Conservation (phyloP, 2,797 vertebrate species). For the Phoeniculus purpureus region DNA sequence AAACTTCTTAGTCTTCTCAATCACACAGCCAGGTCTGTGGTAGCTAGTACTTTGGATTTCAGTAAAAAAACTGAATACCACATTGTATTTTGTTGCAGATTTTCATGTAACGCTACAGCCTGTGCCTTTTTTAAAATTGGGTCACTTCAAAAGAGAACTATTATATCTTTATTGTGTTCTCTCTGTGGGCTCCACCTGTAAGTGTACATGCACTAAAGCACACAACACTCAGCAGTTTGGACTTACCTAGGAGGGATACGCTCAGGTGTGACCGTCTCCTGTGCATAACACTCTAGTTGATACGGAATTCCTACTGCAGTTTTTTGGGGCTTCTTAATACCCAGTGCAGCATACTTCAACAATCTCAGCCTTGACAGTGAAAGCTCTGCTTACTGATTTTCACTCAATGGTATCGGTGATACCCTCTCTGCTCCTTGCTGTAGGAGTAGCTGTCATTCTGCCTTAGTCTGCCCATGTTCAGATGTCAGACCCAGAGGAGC, state of each 20-base stretch:
- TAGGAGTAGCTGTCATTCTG: background rate
- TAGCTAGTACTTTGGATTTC: too few species aligned
- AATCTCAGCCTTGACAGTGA: too few species aligned
- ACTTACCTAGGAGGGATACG: fast-evolving
- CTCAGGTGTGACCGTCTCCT: fast-evolving
- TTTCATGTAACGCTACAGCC: background rate
- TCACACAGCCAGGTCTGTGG: too few species aligned
- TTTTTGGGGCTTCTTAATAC: background rate
- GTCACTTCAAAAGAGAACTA: background rate
- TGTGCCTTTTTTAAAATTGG: background rate
- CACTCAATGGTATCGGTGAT: background rate
- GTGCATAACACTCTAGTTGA: background rate
- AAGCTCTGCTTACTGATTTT: background rate
- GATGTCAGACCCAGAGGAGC: background rate
- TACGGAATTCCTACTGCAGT: background rate
- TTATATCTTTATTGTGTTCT: background rate
- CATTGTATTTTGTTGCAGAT: background rate
- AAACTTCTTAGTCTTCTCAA: background rate
- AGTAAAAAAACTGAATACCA: background rate
- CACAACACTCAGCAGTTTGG: background rate
- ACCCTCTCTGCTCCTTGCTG: background rate
- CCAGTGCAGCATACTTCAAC: background rate
- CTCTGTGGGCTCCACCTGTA: background rate
- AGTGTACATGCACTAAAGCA: fast-evolving
- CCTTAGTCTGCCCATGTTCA: background rate